Evolutionary conservation across 2,888 invertebrate genomes (phyloP), one percentile per base, ranked within the genome.

Genomic region (Melikaiella ostensackeni): DNA sequence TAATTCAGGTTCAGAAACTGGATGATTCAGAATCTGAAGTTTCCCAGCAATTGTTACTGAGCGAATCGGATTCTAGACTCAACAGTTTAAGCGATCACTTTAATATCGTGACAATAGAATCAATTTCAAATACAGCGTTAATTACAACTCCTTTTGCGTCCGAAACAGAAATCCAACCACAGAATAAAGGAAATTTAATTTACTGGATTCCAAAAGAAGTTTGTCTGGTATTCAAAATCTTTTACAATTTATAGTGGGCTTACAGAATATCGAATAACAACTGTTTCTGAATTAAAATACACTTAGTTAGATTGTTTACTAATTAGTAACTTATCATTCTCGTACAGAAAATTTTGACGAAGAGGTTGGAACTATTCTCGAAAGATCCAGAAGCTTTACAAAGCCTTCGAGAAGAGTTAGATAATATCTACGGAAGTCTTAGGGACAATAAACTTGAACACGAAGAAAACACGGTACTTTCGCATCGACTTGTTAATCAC

Each of bases 401-500:
- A 24, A 85, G 77, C 33, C 83, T 89, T 13, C 79, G 75, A 0
- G 82, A 86, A 19, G 75, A 75, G 76, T 73, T 89, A 19, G 66
- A 74, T 4, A 24, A 13, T 2, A 77, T 84, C 13, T 86, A 82
- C 61, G 74, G 70, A 1, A 85, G 89, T 8, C 73, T 88, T 6
- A 74, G 57, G n/a, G 83, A 84, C 66, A 57, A 81, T 35, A 77
- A 79, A 2, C 74, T 86, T 0, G 78, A 78, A 21, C 77, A 82
- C 2, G 81, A 82, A 0, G n/a, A 75, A 21, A 77, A 82, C 6
- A 13, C 79, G 2, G 85, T 82, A 50, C 78, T 88, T 66, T 81
- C 84, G 19, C 88, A 89, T 79, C 86, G 86, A 24, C 77, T 89
- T 5, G n/a, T 88, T n/a, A 83, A 85, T 74, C 88, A 88, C 73